phyloP scores from a whole-genome alignment of 1,140 invertebrate genomes.

The Papilio xuthus region DNA sequence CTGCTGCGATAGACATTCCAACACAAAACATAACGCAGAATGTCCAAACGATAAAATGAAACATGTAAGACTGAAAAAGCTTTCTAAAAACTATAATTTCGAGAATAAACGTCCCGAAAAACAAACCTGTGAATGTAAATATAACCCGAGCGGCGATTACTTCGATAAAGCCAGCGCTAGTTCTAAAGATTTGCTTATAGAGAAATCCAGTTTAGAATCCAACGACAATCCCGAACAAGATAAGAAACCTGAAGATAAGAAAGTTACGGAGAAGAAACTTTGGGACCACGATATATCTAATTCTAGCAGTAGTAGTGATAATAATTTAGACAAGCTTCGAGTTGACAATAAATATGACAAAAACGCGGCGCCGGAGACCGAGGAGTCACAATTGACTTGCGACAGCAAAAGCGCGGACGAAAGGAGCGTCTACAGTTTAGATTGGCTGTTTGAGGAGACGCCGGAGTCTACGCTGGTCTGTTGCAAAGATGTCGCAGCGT shows the following conservation, averaged over 20 bases:
- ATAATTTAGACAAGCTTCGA: conserved; percentile 64
- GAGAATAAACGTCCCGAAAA: conserved; percentile 57
- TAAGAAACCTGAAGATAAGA: conserved; percentile 60
- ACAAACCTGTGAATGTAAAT: conserved; percentile 68
- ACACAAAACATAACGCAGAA: conserved; percentile 62
- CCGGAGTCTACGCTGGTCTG: conserved; percentile 44
- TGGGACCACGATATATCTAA: conserved; percentile 82
- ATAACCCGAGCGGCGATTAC: conserved; percentile 66
- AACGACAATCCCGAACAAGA: conserved; percentile 71
- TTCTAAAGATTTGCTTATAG: conserved; percentile 84
- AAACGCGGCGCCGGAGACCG: conserved; percentile 61
- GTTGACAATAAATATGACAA: conserved; percentile 60
- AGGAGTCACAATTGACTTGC: conserved; percentile 70
- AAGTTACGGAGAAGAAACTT: conserved; percentile 70
- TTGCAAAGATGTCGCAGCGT: conserved; percentile 49
- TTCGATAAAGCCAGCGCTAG: conserved; percentile 84
- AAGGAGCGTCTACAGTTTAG: conserved; percentile 76
- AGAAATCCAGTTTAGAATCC: conserved; percentile 81
- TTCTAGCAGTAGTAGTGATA: conserved; percentile 82
- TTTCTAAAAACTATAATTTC: conserved; percentile 65
- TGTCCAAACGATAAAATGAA: conserved; percentile 71
- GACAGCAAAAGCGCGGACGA: conserved; percentile 77
- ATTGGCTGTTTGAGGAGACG: conserved; percentile 77
- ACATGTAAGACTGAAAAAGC: conserved; percentile 77
- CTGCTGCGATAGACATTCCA: conserved; percentile 68